Conservation (phyloP, 2,888 invertebrate genomes). For the Apeira syringaria region DNA sequence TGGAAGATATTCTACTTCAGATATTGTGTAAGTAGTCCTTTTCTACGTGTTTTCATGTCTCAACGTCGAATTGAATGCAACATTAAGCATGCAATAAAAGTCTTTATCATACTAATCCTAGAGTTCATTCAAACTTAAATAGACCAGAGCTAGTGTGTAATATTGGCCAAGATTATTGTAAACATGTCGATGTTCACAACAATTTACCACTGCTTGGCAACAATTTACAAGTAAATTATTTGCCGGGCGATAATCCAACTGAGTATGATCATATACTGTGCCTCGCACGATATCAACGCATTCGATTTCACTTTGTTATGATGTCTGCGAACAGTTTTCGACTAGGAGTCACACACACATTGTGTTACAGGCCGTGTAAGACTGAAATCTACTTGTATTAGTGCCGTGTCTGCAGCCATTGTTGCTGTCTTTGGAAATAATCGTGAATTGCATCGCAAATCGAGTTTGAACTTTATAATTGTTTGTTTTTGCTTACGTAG, state of each 20-base stretch:
- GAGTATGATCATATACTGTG: constrained; percentile 6
- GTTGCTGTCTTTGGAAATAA: no score
- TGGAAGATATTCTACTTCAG: constrained; percentile 76
- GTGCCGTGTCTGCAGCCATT: constrained; percentile 6
- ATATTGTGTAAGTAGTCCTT: constrained; percentile 61
- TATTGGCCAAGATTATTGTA: constrained; percentile 14
- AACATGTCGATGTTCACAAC: constrained; percentile 11
- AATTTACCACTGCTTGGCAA: constrained; percentile 26
- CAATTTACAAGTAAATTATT: constrained; percentile 19
- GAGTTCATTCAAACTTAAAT: constrained; percentile 9
- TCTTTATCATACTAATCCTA: constrained; percentile 10
- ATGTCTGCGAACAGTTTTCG: constrained; percentile 23
- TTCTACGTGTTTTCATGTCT: no score
- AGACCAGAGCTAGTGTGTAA: constrained; percentile 4
- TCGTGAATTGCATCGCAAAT: no score
- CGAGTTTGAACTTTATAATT: no score
- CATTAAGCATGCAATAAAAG: constrained; percentile 1
- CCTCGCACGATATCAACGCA: constrained; percentile 16
- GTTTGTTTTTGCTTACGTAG: no score
- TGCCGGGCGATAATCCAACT: constrained; percentile 1
- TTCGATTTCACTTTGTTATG: constrained; percentile 25
- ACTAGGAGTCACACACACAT: constrained; percentile 28
- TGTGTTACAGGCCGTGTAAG: constrained; percentile 14
- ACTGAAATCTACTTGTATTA: no score
- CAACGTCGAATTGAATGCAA: no score